Percentiles rank a stretch among this genome's conserved stretches.
Evolutionary conservation across 1,140 invertebrate species (phyloP).

Genomic region (Parapsyche elsis): DNA sequence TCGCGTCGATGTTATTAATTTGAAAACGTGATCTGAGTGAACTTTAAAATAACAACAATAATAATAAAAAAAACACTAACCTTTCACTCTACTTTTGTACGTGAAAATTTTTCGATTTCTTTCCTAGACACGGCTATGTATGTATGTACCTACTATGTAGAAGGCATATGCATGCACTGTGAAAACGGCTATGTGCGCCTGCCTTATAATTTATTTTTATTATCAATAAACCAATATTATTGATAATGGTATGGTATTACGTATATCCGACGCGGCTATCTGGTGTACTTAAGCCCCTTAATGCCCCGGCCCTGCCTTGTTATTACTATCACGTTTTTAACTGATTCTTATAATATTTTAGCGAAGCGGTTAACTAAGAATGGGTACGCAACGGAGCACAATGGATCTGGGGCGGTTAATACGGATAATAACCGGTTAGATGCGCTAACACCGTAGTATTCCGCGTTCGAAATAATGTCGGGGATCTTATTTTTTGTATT

Average conservation of each 20-base stretch:
- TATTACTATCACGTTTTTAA: slow-evolving; percentile 53
- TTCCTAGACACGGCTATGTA: neutral
- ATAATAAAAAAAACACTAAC: neutral
- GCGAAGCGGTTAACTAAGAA: slow-evolving; percentile 33
- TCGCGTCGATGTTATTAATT: neutral
- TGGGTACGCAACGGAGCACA: slow-evolving; percentile 4
- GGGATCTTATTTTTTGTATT: neutral
- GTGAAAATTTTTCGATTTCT: slow-evolving; percentile 4
- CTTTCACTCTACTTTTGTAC: slow-evolving; percentile 4
- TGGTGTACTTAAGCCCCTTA: slow-evolving; percentile 35
- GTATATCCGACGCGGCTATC: slow-evolving; percentile 48
- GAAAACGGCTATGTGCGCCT: slow-evolving; percentile 4
- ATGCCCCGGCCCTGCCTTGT: slow-evolving; percentile 34
- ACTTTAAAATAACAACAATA: neutral
- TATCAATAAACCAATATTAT: slow-evolving; percentile 56
- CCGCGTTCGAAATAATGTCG: neutral
- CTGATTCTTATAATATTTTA: slow-evolving; percentile 48
- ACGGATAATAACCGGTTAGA: slow-evolving; percentile 34
- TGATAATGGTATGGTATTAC: slow-evolving; percentile 52
- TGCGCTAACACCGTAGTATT: slow-evolving; percentile 16
- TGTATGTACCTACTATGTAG: neutral
- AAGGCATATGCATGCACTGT: slow-evolving; percentile 8
- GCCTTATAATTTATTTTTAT: slow-evolving; percentile 55
- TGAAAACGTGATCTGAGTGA: neutral
- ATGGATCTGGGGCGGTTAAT: slow-evolving; percentile 38